Evolutionary conservation across 2,113 vertebrate genomes (phyloP), one percentile per base, ranked within the genome.

Genomic region (Calidris pugnax): DNA sequence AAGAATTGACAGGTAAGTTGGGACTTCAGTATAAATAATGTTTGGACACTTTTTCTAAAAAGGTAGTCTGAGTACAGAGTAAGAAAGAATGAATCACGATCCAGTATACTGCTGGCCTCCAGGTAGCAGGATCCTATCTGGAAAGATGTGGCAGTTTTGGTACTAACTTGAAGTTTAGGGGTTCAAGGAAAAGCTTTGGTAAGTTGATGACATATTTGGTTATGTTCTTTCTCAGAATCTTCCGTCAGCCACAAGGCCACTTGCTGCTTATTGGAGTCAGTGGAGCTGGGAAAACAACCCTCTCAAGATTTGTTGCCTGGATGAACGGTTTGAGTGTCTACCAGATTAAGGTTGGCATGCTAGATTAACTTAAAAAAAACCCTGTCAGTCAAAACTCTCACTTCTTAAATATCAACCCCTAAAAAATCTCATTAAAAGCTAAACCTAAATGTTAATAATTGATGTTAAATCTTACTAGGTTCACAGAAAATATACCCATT

Each of bases 301-400:
- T 99, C 57, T 99, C 99, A 14, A 99, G 99, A 80, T 99, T 99
- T 18, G 99, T 99, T 69, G 99, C 99, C 91, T 99, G 99, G 99
- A 99, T 99, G 99, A 99, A 99, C 0, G 99, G 99, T 43, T 97
- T 99, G 69, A 99, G 99, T 16, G 99, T 99, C 56, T 99, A 99
- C 95, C 99, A 99, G 97, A 99, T 99, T 83, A 99, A 99, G 99
- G 99, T 99, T 75, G 21, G 98, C 68, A 4, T 89, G 32, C 41
- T 85, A 51, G 12, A 72, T 90, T 78, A 20, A 43, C 15, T 39
- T 50, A 3, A 33, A 13, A 62, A 73, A 73, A 69, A 32, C 3
- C 5, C 33, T 75, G 4, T 50, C 37, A 72, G 26, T 30, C 19
- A 64, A 48, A 90, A 41, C 32, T 73, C 21, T 2, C 2, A 4